phyloP scores from a whole-genome alignment of 37 sponge, comb jelly and placozoan genomes.

The Axinella damicornis region DNA sequence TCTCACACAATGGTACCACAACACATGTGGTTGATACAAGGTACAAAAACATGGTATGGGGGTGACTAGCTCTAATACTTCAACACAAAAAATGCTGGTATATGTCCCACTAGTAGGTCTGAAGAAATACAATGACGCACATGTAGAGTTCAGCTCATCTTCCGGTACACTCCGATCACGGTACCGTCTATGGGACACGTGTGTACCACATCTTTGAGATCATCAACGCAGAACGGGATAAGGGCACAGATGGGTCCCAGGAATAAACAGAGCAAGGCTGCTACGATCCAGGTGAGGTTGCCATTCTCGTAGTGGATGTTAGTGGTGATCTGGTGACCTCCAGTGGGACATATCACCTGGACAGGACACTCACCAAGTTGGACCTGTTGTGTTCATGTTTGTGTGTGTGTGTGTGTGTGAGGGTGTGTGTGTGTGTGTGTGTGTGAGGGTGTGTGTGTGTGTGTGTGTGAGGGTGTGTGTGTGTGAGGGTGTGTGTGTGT shows the following conservation, averaged over 20 bases:
- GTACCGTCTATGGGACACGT: constrained; percentile 35
- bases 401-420: constrained; percentile 11
- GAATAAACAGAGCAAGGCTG: constrained; percentile 19
- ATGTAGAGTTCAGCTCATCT: no score
- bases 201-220: constrained; percentile 53
- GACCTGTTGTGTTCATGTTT: no score
- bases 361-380: constrained; percentile 8
- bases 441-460: no score
- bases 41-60: no score
- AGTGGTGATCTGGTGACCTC: constrained; percentile 23
- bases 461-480: no score
- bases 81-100: no score
- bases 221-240: constrained; percentile 31
- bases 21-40: no score
- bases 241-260: constrained; percentile 2
- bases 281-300: constrained; percentile 15
- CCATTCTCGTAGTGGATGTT: constrained; percentile 36
- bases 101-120: no score
- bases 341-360: constrained; percentile 11
- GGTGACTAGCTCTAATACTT: no score
- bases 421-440: constrained; percentile 3
- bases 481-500: no score
- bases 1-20: no score
- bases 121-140: no score
- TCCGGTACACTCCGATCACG: constrained; percentile 37